Evolutionary conservation across 30 jellyfish, hydroid and myxozoan species (phyloP).

Genomic region (Pelagia noctiluca): DNA sequence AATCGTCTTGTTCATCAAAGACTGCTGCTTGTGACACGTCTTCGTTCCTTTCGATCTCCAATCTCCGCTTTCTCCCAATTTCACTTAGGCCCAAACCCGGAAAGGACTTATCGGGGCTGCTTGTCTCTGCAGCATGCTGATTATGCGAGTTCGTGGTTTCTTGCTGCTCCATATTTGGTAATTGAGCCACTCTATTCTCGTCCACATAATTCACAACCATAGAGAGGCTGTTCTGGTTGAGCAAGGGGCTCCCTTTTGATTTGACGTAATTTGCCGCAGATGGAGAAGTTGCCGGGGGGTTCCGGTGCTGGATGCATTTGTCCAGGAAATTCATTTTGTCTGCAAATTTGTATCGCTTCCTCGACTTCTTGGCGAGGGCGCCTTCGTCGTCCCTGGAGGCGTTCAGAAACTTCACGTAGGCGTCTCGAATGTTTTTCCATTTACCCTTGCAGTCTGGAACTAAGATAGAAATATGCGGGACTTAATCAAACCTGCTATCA

Average conservation of each 20-base stretch:
- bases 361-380: slow-evolving; percentile 45
- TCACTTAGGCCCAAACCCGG: slow-evolving; percentile 5
- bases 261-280: no score
- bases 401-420: slow-evolving; percentile 70
- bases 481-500: no score
- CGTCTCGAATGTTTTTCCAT: slow-evolving; percentile 82
- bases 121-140: background rate
- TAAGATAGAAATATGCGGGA: background rate
- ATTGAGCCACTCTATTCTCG: slow-evolving; percentile 9
- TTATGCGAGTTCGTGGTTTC: background rate
- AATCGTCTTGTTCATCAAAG: slow-evolving; percentile 65
- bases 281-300: slow-evolving; percentile 52
- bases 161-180: background rate
- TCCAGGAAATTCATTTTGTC: slow-evolving; percentile 66
- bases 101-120: slow-evolving; percentile 10
- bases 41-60: slow-evolving; percentile 31
- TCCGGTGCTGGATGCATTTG: slow-evolving; percentile 65
- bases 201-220: slow-evolving; percentile 57
- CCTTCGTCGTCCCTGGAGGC: slow-evolving; percentile 41
- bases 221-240: slow-evolving; percentile 60
- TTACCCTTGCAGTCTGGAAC: slow-evolving; percentile 73
- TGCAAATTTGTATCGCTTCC: slow-evolving; percentile 70
- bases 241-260: slow-evolving; percentile 40
- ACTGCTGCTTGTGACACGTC: slow-evolving; percentile 42
- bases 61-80: slow-evolving; percentile 44